Evolutionary conservation across 2,113 vertebrate genomes (phyloP).

Genomic region (Colius striatus): DNA sequence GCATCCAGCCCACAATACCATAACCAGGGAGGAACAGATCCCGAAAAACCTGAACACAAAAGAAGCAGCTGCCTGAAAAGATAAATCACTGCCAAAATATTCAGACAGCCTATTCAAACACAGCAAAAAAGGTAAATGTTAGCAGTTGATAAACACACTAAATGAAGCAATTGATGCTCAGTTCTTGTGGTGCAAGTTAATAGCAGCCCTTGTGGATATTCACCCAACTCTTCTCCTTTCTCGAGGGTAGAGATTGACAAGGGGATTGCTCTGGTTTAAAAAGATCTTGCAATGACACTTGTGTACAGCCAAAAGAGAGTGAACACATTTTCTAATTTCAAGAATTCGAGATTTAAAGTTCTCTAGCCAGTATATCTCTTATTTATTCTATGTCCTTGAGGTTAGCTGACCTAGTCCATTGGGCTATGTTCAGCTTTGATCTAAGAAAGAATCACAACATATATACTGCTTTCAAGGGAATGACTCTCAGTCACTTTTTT

Average conservation of each 20-base stretch:
- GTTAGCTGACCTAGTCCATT: neutral
- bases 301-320: neutral
- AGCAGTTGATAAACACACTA: slow-evolving; percentile 23
- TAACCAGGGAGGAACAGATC: slow-evolving; percentile 21
- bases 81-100: slow-evolving; percentile 55
- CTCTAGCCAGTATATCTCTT: neutral
- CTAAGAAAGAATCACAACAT: neutral
- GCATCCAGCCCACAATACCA: neutral
- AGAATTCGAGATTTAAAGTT: neutral
- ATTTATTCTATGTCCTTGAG: neutral
- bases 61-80: slow-evolving; percentile 62
- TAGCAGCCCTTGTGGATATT: neutral
- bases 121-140: slow-evolving; percentile 21
- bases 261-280: neutral
- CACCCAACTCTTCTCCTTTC: neutral
- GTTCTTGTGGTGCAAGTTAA: neutral
- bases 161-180: neutral
- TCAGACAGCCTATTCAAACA: slow-evolving; percentile 51
- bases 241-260: neutral
- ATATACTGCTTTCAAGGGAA: neutral
- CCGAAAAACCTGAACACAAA: slow-evolving; percentile 50
- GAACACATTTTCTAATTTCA: neutral
- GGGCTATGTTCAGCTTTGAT: neutral
- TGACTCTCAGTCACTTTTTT: neutral
- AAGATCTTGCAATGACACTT: neutral